Evolutionary conservation across 2,888 invertebrate genomes (phyloP).

Genomic region (Amiota communis): DNA sequence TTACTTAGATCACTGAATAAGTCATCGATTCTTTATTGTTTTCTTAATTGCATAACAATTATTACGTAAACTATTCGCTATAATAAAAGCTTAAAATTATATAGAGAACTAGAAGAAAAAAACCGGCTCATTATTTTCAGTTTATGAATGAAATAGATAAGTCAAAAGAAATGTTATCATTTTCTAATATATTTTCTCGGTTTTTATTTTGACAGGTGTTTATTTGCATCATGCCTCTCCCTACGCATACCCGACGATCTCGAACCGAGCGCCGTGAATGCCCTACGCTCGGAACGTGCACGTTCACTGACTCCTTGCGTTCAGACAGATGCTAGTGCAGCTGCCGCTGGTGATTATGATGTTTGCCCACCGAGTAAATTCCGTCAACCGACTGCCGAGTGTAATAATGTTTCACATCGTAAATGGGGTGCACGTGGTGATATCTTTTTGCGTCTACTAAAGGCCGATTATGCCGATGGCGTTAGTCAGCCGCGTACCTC

Average conservation of each 20-base stretch:
- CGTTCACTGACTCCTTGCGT: conserved; percentile 59
- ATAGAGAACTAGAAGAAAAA: no score
- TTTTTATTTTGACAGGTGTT: conserved; percentile 57
- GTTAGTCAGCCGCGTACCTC: conserved; percentile 74
- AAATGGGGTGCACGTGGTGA: conserved; percentile 88
- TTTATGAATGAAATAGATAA: conserved; percentile 34
- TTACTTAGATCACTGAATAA: no score
- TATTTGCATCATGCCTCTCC: conserved; percentile 51
- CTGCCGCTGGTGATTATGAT: conserved; percentile 56
- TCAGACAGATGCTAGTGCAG: conserved; percentile 39
- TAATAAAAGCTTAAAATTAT: no score
- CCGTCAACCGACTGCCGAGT: conserved; percentile 86
- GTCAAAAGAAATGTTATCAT: background rate
- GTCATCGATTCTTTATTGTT: no score
- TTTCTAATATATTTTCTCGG: background rate
- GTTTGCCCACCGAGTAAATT: conserved; percentile 87
- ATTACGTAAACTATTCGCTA: no score
- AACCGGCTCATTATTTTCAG: conserved; percentile 12
- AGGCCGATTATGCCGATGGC: conserved; percentile 81
- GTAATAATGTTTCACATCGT: conserved; percentile 90
- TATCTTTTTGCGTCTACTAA: conserved; percentile 82
- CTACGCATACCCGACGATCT: conserved; percentile 70
- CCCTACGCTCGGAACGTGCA: conserved; percentile 62
- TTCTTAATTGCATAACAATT: no score
- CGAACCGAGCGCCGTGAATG: conserved; percentile 60